Base-by-base conservation (phyloP, 2,888 invertebrate genomes). In the Leptinotarsa juncta region DNA sequence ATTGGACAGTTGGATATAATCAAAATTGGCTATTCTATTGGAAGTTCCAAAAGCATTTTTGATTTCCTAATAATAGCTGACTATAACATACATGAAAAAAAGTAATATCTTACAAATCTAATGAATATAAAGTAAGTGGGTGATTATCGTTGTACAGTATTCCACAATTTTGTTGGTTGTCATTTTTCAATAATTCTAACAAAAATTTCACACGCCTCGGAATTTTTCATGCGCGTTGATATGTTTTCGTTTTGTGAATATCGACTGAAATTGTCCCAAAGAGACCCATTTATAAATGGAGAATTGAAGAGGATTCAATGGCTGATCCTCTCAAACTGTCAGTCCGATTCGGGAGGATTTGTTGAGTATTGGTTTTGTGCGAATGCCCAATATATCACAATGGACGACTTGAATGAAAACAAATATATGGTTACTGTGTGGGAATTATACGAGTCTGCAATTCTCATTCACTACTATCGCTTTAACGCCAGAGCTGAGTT, bases 351-450 rank as follows among this genome's bases (percentile, higher is more conserved):
- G 23, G 42, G 55, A 18, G 55, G 20, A 57, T 57, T 57, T 57
- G 55, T 20, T 57, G 55, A 55, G 18, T 55, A 18, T 55, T 55
- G 55, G 55, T 55, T 57, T 20, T 57, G 14, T 57, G 55, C 18
- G 20, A 57, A 23, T 23, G 18, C 14, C 20, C 55, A 57, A 57
- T 42, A 42, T 42, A 42, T 10, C 42, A 42, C 42, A 42, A 42
- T 42, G 42, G 42, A 42, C 42, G 10, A 42, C 42, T 42, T 42
- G 10, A 10, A 42, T 42, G 42, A 42, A 42, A 42, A 42, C 42
- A 42, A 10, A 42, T 42, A 42, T 10, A 42, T 42, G 42, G 42
- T 42, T 42, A 42, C 42, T 42, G 42, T 12, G 42, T 42, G 42
- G 3, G 10, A 42, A 42, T 42, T 42, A 42, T 42, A 42, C 0